Evolutionary conservation across 2,888 invertebrate genomes (phyloP).

Genomic region (Thereva unica): DNA sequence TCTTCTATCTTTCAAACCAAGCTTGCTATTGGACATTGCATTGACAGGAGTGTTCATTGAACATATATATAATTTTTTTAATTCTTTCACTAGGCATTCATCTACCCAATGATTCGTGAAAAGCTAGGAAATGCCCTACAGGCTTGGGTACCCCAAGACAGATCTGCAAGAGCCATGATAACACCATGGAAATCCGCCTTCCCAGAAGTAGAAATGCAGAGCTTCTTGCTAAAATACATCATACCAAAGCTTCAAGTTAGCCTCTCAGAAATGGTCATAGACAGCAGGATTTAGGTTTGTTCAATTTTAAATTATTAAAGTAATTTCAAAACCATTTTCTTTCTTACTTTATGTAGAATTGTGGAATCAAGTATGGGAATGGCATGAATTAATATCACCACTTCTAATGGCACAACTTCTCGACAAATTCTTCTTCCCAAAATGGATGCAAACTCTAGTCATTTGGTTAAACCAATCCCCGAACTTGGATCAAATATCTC

Average conservation of each 20-base stretch:
- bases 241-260: conserved; percentile 83
- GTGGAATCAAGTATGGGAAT: conserved; percentile 94
- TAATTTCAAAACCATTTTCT: conserved; percentile 6
- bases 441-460: conserved; percentile 83
- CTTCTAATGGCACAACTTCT: conserved; percentile 79
- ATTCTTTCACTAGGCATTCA: conserved; percentile 52
- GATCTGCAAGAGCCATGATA: conserved; percentile 88
- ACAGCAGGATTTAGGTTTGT: conserved; percentile 68
- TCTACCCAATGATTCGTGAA: conserved; percentile 89
- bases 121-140: conserved; percentile 86
- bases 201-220: conserved; percentile 73
- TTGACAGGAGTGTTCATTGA: too few species aligned
- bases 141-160: conserved; percentile 96
- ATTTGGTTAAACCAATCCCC: conserved; percentile 91
- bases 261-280: conserved; percentile 68
- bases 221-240: conserved; percentile 83
- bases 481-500: conserved; percentile 86
- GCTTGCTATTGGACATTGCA: too few species aligned
- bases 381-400: conserved; percentile 83
- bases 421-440: conserved; percentile 89
- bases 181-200: conserved; percentile 86
- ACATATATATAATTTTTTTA: too few species aligned
- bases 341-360: conserved; percentile 73
- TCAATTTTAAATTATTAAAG: neutral
- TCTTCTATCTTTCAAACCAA: too few species aligned